Conservation (phyloP, 2,797 vertebrate species). For the Chiroxiphia lanceolata region DNA sequence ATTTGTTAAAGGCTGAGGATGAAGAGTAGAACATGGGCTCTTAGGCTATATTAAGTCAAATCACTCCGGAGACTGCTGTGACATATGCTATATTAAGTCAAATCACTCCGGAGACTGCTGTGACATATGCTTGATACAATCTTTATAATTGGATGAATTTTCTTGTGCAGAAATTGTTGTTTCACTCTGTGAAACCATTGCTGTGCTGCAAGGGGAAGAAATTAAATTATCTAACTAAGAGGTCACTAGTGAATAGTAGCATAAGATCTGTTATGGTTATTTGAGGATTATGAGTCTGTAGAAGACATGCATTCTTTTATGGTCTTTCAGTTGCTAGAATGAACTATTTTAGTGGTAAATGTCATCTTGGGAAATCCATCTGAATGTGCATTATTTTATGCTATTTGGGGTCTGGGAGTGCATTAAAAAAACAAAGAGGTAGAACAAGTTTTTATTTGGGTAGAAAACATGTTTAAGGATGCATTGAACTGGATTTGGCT, state of each 20-base stretch:
- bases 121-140: conserved; percentile 16
- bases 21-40: neutral
- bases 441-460: neutral
- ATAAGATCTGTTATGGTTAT: conserved; percentile 70
- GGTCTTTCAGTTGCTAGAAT: conserved; percentile 65
- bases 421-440: neutral
- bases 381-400: conserved; percentile 33
- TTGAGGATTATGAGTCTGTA: conserved; percentile 56
- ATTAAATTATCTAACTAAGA: conserved; percentile 68
- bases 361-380: conserved; percentile 53
- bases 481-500: conserved; percentile 11
- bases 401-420: neutral
- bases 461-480: neutral
- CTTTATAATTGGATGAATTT: conserved; percentile 63
- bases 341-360: conserved; percentile 68
- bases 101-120: neutral
- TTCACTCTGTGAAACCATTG: conserved; percentile 58
- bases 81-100: conserved; percentile 39
- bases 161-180: conserved; percentile 68
- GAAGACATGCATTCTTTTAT: conserved; percentile 64
- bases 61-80: neutral
- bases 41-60: conserved; percentile 51
- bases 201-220: conserved; percentile 51
- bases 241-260: conserved; percentile 70
- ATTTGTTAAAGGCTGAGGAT: neutral